Percentiles rank a stretch among this genome's conserved stretches.
phyloP scores from a whole-genome alignment of 2,797 vertebrate species.

The Mormyrus proboscirostris region DNA sequence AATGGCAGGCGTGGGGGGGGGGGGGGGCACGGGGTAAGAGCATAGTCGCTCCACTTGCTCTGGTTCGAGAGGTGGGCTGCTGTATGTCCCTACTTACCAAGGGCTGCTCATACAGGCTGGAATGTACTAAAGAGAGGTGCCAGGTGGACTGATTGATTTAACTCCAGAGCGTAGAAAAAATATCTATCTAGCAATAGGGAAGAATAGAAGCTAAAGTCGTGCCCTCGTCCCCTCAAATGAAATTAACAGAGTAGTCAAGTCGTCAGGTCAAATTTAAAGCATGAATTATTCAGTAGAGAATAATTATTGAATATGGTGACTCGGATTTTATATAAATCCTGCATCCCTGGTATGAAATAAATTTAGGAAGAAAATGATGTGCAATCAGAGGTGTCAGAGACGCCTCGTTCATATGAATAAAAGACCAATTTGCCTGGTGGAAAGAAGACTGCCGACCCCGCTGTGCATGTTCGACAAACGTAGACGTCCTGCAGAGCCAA shows the following conservation, averaged over 20 bases:
- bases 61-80: not conserved
- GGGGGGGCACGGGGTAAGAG: not conserved
- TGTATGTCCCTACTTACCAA: not conserved
- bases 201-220: not conserved
- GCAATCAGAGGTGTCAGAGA: not conserved
- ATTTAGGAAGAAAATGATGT: not conserved
- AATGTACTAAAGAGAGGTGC: not conserved
- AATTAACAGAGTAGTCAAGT: not conserved
- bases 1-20: not conserved
- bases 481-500: not conserved
- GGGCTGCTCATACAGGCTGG: not conserved
- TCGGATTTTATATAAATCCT: not conserved
- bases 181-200: not conserved
- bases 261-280: not conserved
- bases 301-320: not conserved
- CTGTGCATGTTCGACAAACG: not conserved
- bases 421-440: not conserved
- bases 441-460: not conserved
- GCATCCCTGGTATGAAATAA: not conserved
- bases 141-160: not conserved
- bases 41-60: not conserved
- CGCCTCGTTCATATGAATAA: not conserved
- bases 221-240: not conserved
- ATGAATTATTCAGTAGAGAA: not conserved
- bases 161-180: not conserved